A percentile compares a stretch with the other conserved stretches of the same genome.
Evolutionary conservation across 2,888 invertebrate species (phyloP).

Genomic region (Bimastos eiseni): DNA sequence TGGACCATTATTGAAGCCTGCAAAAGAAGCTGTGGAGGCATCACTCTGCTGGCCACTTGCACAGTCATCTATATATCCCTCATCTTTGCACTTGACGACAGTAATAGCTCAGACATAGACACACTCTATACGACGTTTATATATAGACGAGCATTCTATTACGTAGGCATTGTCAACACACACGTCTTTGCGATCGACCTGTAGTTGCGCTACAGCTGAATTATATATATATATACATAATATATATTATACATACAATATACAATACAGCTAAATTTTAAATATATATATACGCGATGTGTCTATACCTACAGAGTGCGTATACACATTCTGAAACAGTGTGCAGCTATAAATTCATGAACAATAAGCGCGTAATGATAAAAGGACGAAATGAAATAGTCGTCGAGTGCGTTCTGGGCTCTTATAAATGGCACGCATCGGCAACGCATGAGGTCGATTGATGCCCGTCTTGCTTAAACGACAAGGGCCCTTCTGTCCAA

Average conservation of each 20-base stretch:
- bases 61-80: background rate
- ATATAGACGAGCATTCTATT: background rate
- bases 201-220: background rate
- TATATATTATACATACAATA: background rate
- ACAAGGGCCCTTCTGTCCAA: background rate
- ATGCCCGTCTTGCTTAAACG: background rate
- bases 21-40: background rate
- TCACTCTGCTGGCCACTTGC: background rate
- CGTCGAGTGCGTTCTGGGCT: conserved; percentile 13
- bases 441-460: background rate
- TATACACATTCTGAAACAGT: background rate
- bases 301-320: background rate
- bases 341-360: background rate
- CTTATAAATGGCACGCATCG: background rate
- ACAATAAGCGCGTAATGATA: background rate
- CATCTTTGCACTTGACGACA: background rate
- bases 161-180: background rate
- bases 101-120: background rate
- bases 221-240: background rate
- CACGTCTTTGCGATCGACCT: background rate
- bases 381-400: background rate
- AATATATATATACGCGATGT: background rate
- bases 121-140: background rate
- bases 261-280: too few relatives aligned
- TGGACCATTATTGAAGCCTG: background rate